Base-by-base conservation (phyloP, 2,888 invertebrate genomes). In the Parapristionchus giblindavisi region DNA sequence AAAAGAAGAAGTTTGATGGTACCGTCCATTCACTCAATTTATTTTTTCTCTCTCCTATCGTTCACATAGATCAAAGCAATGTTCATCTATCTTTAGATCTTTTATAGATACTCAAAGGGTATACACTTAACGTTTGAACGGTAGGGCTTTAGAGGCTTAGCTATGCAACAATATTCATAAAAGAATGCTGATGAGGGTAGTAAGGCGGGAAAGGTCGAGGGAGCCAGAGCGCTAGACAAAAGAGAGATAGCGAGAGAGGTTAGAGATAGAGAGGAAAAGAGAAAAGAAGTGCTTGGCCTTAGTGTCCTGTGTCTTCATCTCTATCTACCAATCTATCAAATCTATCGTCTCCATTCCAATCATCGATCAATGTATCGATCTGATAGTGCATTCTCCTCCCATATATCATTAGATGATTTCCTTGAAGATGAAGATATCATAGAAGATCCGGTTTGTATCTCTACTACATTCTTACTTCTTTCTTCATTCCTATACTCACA, bases 391-490 rank as follows among this genome's bases (percentile, higher is more conserved):
- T 43, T 63, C 40, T 63, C 63, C 14, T 43, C n/a, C 21, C 51
- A 48, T 48, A 48, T 14, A 17, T 48, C 51, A 48, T 14, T 48
- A 14, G 51, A 36, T 51, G 8, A 40, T 63, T 27, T 40, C n/a
- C 27, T 52, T 11, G 68, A 68, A 14, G 68, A 68, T 21, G 51
- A 48, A n/a, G 68, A 51, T 52, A 34, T 52, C 11, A 24, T 36
- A 34, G 52, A 63, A 40, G 63, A 63, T 63, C 38, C 40, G 40
- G 63, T 63, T 63, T 27, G 40, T 63, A 48, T 32, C 66, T 48
- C n/a, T 4, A 8, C 17, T 34, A 24, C 17, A 27, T n/a, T 3
- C 29, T 56, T 32, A 27, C 60, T 36, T 60, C 38, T 29, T 36
- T 36, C 24, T n/a, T 36, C 60, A n/a, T 5, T 3, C 6, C 1